Percentiles rank a stretch among this genome's conserved stretches.
Evolutionary conservation across 2,888 invertebrate species (phyloP).

Genomic region (Habroteleia sp.): DNA sequence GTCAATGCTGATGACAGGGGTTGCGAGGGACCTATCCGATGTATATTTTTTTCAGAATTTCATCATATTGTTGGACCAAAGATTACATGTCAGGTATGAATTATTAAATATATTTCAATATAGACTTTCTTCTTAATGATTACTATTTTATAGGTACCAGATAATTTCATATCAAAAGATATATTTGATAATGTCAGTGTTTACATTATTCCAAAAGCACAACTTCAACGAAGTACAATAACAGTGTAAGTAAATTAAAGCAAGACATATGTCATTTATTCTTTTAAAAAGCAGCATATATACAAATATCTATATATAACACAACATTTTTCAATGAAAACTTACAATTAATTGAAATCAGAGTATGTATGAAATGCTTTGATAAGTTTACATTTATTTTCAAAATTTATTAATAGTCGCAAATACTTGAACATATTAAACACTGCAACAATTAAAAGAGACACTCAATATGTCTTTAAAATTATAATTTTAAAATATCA

Average conservation of each 20-base stretch:
- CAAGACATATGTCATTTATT: no score
- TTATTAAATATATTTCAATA: not conserved
- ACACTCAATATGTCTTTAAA: no score
- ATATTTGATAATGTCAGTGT: conserved; percentile 96
- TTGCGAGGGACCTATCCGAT: conserved; percentile 89
- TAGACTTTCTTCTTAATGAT: conserved; percentile 33
- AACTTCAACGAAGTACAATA: conserved; percentile 93
- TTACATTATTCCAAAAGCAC: conserved; percentile 97
- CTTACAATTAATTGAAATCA: no score
- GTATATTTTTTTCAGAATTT: conserved; percentile 91
- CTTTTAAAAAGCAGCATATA: no score
- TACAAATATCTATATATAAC: no score
- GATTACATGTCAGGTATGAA: conserved; percentile 89
- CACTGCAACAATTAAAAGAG: no score
- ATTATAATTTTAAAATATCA: no score
- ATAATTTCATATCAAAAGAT: conserved; percentile 95
- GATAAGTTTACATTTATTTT: no score
- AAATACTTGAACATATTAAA: no score
- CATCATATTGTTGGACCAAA: conserved; percentile 91
- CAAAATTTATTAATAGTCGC: no score
- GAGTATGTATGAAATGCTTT: no score
- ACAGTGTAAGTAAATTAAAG: conserved; percentile 88
- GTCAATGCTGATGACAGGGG: conserved; percentile 81
- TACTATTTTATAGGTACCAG: conserved; percentile 86
- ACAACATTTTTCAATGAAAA: no score